Evolutionary conservation across 1,140 invertebrate genomes (phyloP).

Genomic region (Bombus cullumanus): DNA sequence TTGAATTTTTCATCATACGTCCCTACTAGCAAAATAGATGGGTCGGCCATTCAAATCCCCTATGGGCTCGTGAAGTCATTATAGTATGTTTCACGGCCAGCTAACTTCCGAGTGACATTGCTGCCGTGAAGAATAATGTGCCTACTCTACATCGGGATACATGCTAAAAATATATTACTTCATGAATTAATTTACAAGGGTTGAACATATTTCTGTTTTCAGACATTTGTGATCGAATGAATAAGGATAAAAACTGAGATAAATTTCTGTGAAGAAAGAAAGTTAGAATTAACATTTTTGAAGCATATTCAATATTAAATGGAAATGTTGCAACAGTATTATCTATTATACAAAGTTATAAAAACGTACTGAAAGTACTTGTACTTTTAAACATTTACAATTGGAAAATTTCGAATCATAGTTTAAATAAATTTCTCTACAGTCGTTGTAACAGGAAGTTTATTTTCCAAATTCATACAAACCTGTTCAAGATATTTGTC

Average conservation of each 20-base stretch:
- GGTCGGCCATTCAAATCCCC: neutral
- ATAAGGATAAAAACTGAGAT: no score
- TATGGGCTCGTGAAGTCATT: neutral
- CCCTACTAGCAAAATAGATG: neutral
- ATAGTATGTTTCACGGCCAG: no score
- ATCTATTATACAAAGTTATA: neutral
- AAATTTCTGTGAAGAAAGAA: neutral
- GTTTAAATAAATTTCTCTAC: neutral
- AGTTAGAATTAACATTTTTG: neutral
- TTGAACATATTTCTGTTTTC: neutral
- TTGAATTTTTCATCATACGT: conserved; percentile 12
- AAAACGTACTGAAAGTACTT: neutral
- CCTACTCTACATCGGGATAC: neutral
- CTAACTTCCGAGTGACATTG: neutral
- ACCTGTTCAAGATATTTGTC: neutral
- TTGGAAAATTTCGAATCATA: neutral
- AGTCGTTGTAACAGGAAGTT: neutral
- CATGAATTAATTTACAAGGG: neutral
- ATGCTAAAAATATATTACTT: neutral
- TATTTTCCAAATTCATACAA: neutral
- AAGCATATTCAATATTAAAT: neutral
- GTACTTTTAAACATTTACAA: neutral
- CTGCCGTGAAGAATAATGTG: neutral
- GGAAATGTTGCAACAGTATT: neutral
- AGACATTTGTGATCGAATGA: no score